A percentile compares a stretch with the other conserved stretches of the same genome.
phyloP scores from a whole-genome alignment of 2,113 vertebrate species.

The Perognathus longimembris region DNA sequence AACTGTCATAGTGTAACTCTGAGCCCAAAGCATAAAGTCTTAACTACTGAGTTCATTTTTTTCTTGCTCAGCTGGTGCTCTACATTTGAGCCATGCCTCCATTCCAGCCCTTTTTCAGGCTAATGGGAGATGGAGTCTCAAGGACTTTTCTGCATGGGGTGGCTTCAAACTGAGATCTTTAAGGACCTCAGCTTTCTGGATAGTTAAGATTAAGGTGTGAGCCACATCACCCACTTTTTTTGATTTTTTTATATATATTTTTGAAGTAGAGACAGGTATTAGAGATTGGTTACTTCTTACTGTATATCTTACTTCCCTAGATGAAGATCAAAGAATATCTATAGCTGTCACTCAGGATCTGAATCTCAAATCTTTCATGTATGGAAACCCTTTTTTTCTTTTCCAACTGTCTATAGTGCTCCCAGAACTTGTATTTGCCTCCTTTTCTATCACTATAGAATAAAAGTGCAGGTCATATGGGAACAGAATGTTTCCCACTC shows the following conservation, averaged over 20 bases:
- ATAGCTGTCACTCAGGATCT: not conserved
- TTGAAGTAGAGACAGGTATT: not conserved
- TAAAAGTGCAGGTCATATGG: not conserved
- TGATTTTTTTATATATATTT: too few relatives aligned
- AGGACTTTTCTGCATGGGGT: too few relatives aligned
- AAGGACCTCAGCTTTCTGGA: too few relatives aligned
- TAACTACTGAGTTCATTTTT: not conserved
- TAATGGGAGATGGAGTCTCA: too few relatives aligned
- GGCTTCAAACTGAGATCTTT: too few relatives aligned
- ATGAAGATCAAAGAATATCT: slow-evolving; percentile 19
- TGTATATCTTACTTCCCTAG: not conserved
- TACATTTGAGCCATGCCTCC: too few relatives aligned
- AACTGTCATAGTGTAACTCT: slow-evolving; percentile 26
- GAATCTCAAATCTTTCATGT: not conserved
- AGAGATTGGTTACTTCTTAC: not conserved
- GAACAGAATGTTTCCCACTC: not conserved
- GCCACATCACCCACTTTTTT: too few relatives aligned
- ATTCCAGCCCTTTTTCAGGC: too few relatives aligned
- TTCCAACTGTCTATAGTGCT: not conserved
- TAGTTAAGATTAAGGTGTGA: too few relatives aligned
- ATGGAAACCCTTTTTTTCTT: not conserved
- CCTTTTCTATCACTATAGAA: not conserved
- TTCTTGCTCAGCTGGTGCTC: not conserved
- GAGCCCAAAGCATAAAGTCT: not conserved
- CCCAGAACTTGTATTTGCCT: not conserved